These are phyloP conservation scores for Cerastis rubricosa DNA, from an alignment of 2,888 invertebrate species.

Conservation along the genomic window DNA sequence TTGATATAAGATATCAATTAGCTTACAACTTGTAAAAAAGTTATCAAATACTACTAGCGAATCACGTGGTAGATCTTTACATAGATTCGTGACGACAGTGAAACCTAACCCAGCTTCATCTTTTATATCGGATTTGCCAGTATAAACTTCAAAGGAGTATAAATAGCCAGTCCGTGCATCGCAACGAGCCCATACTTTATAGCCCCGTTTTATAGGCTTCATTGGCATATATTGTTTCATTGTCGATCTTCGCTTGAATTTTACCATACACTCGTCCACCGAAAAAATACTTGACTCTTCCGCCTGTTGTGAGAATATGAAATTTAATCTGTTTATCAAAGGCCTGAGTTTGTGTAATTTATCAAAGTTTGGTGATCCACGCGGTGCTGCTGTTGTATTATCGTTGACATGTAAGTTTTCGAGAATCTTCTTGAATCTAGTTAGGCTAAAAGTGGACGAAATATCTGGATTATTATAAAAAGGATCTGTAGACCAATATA, in stretches of 20 bases:
- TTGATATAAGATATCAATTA: constrained; percentile 1
- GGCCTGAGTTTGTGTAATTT: constrained; percentile 10
- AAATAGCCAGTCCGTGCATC: background rate
- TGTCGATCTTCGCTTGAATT: background rate
- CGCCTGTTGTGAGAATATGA: background rate
- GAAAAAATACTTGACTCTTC: background rate
- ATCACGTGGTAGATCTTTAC: background rate
- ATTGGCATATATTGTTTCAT: background rate
- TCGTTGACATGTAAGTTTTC: constrained; percentile 6
- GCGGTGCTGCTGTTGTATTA: background rate
- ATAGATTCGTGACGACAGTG: background rate
- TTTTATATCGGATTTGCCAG: constrained; percentile 4
- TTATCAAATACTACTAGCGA: constrained; percentile 2
- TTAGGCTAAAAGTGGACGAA: background rate
- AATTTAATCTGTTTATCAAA: background rate
- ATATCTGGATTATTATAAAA: constrained; percentile 18
- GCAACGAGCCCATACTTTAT: constrained; percentile 1
- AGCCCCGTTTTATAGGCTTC: background rate
- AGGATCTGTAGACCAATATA: background rate
- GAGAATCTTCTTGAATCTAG: background rate
- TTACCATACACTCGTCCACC: constrained; percentile 2
- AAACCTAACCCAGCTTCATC: constrained; percentile 5
- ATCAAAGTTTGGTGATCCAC: background rate
- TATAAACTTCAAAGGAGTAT: constrained; percentile 1
- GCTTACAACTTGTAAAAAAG: background rate